These are phyloP conservation scores for Nematopogon swammerdamellus DNA, from an alignment of 2,888 invertebrate species.

Conservation along the genomic window DNA sequence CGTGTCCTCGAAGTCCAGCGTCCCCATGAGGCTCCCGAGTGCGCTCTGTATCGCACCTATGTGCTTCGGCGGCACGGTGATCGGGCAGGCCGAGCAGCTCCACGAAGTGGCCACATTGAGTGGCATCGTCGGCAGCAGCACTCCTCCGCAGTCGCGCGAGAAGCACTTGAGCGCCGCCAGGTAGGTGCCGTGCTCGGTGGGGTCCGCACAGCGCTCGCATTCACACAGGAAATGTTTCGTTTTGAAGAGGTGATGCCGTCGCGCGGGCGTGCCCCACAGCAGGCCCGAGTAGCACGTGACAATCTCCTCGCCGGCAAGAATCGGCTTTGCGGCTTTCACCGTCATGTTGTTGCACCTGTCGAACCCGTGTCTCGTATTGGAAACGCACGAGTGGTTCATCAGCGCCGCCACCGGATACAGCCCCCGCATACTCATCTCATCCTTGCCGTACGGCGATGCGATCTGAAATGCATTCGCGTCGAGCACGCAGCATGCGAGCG, in stretches of 20 bases:
- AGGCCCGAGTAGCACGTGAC: slow-evolving; percentile 63
- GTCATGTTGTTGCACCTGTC: slow-evolving; percentile 56
- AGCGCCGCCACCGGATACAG: slow-evolving; percentile 65
- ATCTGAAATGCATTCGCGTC: slow-evolving; percentile 70
- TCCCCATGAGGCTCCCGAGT: slow-evolving; percentile 53
- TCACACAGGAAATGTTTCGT: slow-evolving; percentile 68
- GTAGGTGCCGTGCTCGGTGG: slow-evolving; percentile 60
- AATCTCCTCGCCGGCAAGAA: slow-evolving; percentile 60
- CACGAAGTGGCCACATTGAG: slow-evolving; percentile 50
- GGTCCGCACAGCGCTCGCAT: slow-evolving; percentile 65
- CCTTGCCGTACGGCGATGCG: slow-evolving; percentile 37
- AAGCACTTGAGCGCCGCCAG: slow-evolving; percentile 59
- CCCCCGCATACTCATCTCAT: slow-evolving; percentile 55
- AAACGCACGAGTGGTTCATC: slow-evolving; percentile 67
- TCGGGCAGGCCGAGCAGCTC: slow-evolving; percentile 56
- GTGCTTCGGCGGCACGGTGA: slow-evolving; percentile 44
- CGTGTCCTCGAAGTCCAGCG: slow-evolving; percentile 45
- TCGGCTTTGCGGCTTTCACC: slow-evolving; percentile 56
- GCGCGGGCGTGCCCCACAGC: slow-evolving; percentile 65
- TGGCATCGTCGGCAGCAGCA: slow-evolving; percentile 56
- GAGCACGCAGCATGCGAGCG: slow-evolving; percentile 55
- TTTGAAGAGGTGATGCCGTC: slow-evolving; percentile 57
- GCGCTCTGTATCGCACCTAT: slow-evolving; percentile 47
- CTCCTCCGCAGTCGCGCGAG: slow-evolving; percentile 46
- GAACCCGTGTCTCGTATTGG: slow-evolving; percentile 64